These are phyloP conservation scores for Piaya cayana DNA, from an alignment of 2,113 vertebrate species.

Conservation along the genomic window DNA sequence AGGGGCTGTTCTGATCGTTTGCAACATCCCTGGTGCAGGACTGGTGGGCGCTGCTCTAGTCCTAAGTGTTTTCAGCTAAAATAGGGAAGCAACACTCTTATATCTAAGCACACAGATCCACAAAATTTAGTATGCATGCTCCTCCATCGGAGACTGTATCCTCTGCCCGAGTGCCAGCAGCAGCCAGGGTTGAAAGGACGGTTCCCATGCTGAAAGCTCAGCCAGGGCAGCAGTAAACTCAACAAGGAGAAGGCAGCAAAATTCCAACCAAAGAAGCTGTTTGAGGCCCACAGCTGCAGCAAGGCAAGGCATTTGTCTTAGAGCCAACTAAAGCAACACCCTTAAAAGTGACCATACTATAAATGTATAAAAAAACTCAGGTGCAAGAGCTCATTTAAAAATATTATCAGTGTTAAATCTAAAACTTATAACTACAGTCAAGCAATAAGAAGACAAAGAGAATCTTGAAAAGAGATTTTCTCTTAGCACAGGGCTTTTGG, in stretches of 20 bases:
- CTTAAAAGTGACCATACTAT: background rate
- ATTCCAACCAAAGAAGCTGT: fast-evolving
- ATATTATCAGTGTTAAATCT: background rate
- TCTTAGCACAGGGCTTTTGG: background rate
- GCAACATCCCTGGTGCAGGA: fast-evolving
- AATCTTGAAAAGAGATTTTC: background rate
- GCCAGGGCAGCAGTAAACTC: background rate
- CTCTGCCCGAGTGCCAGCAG: background rate
- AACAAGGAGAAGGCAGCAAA: background rate
- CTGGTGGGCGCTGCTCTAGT: background rate
- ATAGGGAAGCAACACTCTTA: background rate
- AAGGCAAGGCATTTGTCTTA: background rate
- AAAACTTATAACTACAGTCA: background rate
- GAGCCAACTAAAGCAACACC: background rate
- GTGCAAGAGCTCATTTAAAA: background rate
- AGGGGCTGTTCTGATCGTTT: background rate
- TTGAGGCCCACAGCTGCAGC: background rate
- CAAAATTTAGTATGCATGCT: fast-evolving
- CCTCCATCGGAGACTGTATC: background rate
- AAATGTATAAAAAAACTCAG: background rate
- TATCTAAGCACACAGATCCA: background rate
- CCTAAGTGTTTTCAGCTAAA: background rate
- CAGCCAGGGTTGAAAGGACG: background rate
- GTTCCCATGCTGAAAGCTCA: background rate
- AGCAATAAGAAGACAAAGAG: background rate